These are phyloP conservation scores for Bilobella aurantiaca DNA, from an alignment of 1,140 invertebrate genomes.

Conservation along the genomic window DNA sequence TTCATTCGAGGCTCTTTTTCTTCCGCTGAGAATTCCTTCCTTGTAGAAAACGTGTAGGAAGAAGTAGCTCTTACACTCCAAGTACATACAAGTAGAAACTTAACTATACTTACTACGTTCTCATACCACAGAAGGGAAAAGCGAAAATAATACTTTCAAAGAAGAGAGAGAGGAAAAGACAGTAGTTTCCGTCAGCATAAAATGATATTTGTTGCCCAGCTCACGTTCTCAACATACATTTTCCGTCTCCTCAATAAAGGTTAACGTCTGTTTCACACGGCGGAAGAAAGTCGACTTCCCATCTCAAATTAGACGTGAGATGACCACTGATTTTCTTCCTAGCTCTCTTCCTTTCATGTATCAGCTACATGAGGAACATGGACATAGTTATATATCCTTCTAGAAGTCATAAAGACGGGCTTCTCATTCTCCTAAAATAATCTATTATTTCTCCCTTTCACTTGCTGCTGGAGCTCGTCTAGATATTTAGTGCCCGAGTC, in stretches of 20 bases:
- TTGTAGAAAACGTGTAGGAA: too few species aligned
- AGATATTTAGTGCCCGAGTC: too few species aligned
- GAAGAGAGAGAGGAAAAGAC: constrained; percentile 9
- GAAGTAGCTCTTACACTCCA: too few species aligned
- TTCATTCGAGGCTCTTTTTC: not conserved
- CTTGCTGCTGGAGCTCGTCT: too few species aligned
- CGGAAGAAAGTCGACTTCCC: constrained; percentile 22
- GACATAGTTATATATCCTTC: too few species aligned
- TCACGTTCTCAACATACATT: constrained; percentile 26
- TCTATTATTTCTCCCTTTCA: too few species aligned
- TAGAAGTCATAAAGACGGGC: too few species aligned
- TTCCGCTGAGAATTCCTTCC: too few species aligned
- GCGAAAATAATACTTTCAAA: constrained; percentile 7
- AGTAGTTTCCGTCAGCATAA: constrained; percentile 25
- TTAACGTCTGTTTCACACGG: constrained; percentile 28
- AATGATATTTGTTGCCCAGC: constrained; percentile 25
- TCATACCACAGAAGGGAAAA: not conserved
- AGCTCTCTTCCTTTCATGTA: not conserved
- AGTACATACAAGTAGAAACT: too few species aligned
- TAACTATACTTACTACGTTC: too few species aligned
- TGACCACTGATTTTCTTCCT: constrained; percentile 24
- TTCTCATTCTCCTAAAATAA: too few species aligned
- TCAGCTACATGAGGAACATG: too few species aligned
- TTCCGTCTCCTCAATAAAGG: constrained; percentile 25
- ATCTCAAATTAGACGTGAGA: constrained; percentile 28